Evolutionary conservation across 2,888 invertebrate species (phyloP), one percentile per base, ranked within the genome.

Genomic region (Rhagonycha fulva): DNA sequence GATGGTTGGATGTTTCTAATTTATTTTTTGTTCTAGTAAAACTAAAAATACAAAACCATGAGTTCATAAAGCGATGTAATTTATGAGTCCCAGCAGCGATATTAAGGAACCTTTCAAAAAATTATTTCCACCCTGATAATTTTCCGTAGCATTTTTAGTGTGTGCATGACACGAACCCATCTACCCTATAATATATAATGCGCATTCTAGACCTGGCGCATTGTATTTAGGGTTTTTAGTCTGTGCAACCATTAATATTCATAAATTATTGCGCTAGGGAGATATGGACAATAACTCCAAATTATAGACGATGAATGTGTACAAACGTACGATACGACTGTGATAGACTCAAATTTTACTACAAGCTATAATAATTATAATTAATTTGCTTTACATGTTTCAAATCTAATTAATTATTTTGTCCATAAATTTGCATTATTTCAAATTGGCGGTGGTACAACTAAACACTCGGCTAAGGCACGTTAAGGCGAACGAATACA

Each of bases 221-320:
- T 76, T 76, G 75, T 75, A 70, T 78, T 74, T 71, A 76, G 75
- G 78, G 78, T 75, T 80, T 80, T 77, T 75, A 77, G 77, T 72
- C 78, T 75, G 78, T 75, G 78, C 79, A 77, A 78, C 81, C 83
- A 82, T 83, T 84, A 84, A 84, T 85, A 85, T 85, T 82, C 84
- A 85, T 85, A 85, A 85, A 84, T 84, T 83, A 84, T 83, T 83
- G 81, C 78, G 77, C 79, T 76, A 78, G 84, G 84, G 83, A 83
- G 84, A 84, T 84, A 84, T 85, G 85, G 84, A 86, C 85, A 85
- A 86, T 86, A 85, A 85, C 84, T 85, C 81, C 84, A 85, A 86
- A 86, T 86, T 85, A 86, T 82, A 83, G 82, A 82, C 80, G 82
- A 81, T 81, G 81, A 80, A 81, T 80, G 47, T 47, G 81, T 82